Percentiles rank a stretch among this genome's conserved stretches.
Evolutionary conservation across 2,113 vertebrate species (phyloP).

Genomic region (Neogobius melanostomus): DNA sequence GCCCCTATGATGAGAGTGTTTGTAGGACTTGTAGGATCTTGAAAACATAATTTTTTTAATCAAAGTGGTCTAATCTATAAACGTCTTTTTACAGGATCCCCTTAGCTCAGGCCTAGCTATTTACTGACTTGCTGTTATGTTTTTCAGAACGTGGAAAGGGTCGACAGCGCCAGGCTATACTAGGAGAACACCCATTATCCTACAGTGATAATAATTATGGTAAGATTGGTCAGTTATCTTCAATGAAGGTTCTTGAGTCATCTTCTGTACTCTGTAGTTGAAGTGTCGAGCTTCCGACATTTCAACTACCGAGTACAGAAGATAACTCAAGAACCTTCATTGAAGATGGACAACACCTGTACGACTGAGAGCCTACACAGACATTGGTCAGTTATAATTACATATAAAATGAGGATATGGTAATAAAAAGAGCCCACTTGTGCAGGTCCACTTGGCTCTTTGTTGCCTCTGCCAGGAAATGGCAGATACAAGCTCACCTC

Average conservation of each 20-base stretch:
- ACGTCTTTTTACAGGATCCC: neutral
- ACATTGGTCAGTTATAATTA: constrained; percentile 17
- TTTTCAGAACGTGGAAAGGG: constrained; percentile 91
- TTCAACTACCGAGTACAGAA: no score
- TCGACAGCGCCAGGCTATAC: constrained; percentile 92
- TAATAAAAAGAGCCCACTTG: neutral
- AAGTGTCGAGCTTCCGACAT: no score
- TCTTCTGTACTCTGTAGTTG: no score
- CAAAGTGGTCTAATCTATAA: neutral
- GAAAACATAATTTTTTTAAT: neutral
- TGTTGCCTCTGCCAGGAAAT: constrained; percentile 86
- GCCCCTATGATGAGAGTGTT: neutral
- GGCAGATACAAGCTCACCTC: constrained; percentile 89
- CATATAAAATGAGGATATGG: neutral
- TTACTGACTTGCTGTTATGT: constrained; percentile 20
- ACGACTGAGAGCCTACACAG: no score
- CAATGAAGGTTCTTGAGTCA: no score
- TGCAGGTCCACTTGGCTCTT: constrained; percentile 86
- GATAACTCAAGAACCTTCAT: no score
- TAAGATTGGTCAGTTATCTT: constrained; percentile 69
- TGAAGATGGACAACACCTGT: no score
- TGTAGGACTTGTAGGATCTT: neutral
- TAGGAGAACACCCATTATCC: constrained; percentile 93
- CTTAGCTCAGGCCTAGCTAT: neutral
- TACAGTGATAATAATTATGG: constrained; percentile 85